Base-by-base conservation (phyloP, 2,113 vertebrate species). In the Eira barbara region DNA sequence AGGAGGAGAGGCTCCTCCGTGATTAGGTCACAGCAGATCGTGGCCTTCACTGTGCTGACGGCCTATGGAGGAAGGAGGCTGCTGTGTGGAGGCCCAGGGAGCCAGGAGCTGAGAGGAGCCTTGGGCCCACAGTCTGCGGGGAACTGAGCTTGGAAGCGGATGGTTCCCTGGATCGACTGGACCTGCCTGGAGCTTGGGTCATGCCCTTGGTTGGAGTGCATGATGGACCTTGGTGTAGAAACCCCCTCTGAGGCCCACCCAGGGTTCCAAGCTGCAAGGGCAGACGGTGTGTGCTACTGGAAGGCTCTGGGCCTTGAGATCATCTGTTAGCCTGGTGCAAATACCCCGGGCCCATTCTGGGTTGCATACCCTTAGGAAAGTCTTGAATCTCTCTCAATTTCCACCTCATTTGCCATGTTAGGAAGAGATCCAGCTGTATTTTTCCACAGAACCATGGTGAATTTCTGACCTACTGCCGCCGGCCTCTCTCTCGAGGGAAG, bases 11-110 rank as follows among this genome's bases (percentile, higher is more conserved):
- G 21, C 25, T 52, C 47, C 25, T 31, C 8, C 1, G 0, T 13
- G 61, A 31, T 39, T 12, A n/a, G 11, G 12, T 6, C 3, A 14
- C 20, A 23, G 11, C 52, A 36, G 8, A 18, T 2, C 0, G 2
- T 14, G 73, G 17, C 74, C 25, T 45, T 17, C 3, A 3, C 1
- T 13, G 31, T 27, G 15, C 23, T 25, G 1, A 71, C 10, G 25
- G 10, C 3, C 47, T n/a, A 12, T 2, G 15, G 57, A 45, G 6
- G 6, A 63, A 21, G 8, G 49, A 49, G 45, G 42, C 47, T 49
- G 55, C 36, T 17, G 0, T 13, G 39, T 7, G 21, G 80, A 42
- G 78, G 55, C 20, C 52, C 13, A 1, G 0, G 6, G 9, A 6
- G 1, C n/a, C 12, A 34, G 57, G 34, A 36, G 3, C 31, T 15